Percentiles rank a stretch among this genome's conserved stretches.
Conservation (phyloP, 2,888 invertebrate genomes). For the Lamproptera curius region DNA sequence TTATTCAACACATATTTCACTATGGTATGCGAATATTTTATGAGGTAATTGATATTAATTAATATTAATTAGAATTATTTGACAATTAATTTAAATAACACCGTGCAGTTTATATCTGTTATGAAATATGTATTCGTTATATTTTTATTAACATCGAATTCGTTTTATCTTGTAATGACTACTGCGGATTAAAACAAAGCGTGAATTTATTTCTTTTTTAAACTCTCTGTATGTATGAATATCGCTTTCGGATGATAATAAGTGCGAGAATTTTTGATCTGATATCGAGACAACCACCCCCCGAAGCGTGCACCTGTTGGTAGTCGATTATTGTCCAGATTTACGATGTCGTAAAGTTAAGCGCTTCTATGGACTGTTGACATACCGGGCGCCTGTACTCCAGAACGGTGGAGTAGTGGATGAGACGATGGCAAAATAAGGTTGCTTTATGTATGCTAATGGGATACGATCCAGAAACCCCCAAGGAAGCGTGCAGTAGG, state of each 20-base stretch:
- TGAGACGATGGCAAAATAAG: slow-evolving; percentile 12
- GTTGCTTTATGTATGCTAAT: too few species aligned
- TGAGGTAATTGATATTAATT: too few species aligned
- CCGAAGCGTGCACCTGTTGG: slow-evolving; percentile 32
- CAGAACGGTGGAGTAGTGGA: slow-evolving; percentile 27
- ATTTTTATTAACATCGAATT: too few species aligned
- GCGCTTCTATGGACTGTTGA: slow-evolving; percentile 51
- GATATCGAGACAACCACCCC: slow-evolving; percentile 11
- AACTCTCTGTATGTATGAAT: neutral
- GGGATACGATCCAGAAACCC: too few species aligned
- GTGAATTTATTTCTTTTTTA: neutral
- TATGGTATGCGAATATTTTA: too few species aligned
- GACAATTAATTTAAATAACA: too few species aligned
- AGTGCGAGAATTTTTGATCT: neutral
- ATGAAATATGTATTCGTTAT: too few species aligned
- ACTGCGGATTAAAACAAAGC: neutral
- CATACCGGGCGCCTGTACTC: slow-evolving; percentile 44
- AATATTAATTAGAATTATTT: too few species aligned
- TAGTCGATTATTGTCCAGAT: slow-evolving; percentile 47
- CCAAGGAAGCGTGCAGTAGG: neutral
- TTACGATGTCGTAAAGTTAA: slow-evolving; percentile 61
- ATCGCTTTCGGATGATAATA: neutral
- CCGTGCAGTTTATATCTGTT: too few species aligned
- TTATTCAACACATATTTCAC: too few species aligned
- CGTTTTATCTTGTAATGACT: too few species aligned